These are phyloP conservation scores for Perdita meconis DNA, from an alignment of 2,888 invertebrate species.

Conservation along the genomic window DNA sequence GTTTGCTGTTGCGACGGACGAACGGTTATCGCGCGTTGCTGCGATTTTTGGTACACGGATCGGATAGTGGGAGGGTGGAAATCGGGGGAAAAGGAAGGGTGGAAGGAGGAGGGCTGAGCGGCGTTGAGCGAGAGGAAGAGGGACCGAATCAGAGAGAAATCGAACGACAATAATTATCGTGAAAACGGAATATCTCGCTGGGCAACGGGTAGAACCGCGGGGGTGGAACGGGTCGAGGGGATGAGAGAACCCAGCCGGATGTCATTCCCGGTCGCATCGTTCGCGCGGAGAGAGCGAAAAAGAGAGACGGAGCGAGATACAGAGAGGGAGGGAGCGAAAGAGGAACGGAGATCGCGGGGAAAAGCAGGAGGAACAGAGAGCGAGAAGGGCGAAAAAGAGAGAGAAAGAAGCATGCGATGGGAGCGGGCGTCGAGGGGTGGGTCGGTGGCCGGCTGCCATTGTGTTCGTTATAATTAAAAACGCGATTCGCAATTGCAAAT, in stretches of 20 bases:
- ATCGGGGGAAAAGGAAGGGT: conserved; percentile 36
- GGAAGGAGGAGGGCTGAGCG: conserved; percentile 17
- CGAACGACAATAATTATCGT: conserved; percentile 83
- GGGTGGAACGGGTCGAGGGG: conserved; percentile 66
- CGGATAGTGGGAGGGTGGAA: conserved; percentile 46
- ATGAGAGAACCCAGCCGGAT: conserved; percentile 77
- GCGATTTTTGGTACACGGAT: conserved; percentile 70
- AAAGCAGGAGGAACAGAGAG: background rate
- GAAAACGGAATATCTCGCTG: conserved; percentile 82
- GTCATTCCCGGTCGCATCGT: conserved; percentile 80
- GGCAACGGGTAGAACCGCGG: conserved; percentile 65
- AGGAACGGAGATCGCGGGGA: conserved; percentile 16
- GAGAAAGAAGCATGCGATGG: conserved; percentile 23
- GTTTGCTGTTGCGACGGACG: conserved; percentile 72
- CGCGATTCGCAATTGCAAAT: conserved; percentile 84
- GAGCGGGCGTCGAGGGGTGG: conserved; percentile 10
- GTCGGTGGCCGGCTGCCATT: conserved; percentile 78
- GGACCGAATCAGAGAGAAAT: conserved; percentile 69
- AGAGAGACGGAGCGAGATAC: conserved; percentile 23
- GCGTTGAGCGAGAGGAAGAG: conserved; percentile 39
- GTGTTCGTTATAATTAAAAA: conserved; percentile 85
- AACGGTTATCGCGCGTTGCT: conserved; percentile 72
- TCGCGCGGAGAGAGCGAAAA: conserved; percentile 35
- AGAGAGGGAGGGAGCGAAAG: conserved; percentile 29
- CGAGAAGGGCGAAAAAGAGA: background rate